Evolutionary conservation across 30 jellyfish, hydroid and myxozoan genomes (phyloP), one percentile per base, ranked within the genome.

Genomic region (Aurelia sp.): DNA sequence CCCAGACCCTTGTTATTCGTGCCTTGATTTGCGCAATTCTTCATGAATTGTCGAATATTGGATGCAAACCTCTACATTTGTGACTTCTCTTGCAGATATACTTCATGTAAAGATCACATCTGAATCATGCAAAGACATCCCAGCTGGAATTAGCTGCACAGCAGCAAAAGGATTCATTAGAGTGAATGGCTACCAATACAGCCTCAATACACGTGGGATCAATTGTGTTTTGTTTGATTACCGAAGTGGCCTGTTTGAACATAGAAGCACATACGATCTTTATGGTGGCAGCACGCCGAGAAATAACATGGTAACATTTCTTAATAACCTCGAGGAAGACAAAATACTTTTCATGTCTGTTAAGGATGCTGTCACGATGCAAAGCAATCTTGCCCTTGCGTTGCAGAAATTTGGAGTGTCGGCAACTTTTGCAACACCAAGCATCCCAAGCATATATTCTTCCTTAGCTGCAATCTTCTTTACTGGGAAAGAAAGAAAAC

Each of bases 241-340:
- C 50, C 87, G 87, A 13, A 84, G 93, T 84, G 93, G 85, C 40
- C 13, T 73, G 17, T 72, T 68, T 9, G 93, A 73, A 64, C 80
- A 73, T 21, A 37, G 86, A 44, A 73, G 62, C 35, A 31, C 53
- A 10, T 72, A 71, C 33, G 84, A 73, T 18, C 15, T 73, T 11
- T 41, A 4, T 52, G 84, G 53, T 8, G 13, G 51, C 44, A 13
- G 21, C 17, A 13, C 71, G 4, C 44, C 20, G 18, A n/a, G 84
- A 73, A 44, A n/a, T 21, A 0, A 10, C 27, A 13, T 73, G 71
- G 57, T 72, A 3, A 23, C 70, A 3, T 73, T 73, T 41, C 84
- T 73, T 7, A 73, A 73, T 66, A n/a, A 51, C 0, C 50, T 73
- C 19, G 64, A 86, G 11, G 17, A 27, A 7, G 75, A 68, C 20